Percentiles rank a stretch among this genome's conserved stretches.
Conservation (phyloP, 2,113 vertebrate species). For the Pygoscelis antarcticus region DNA sequence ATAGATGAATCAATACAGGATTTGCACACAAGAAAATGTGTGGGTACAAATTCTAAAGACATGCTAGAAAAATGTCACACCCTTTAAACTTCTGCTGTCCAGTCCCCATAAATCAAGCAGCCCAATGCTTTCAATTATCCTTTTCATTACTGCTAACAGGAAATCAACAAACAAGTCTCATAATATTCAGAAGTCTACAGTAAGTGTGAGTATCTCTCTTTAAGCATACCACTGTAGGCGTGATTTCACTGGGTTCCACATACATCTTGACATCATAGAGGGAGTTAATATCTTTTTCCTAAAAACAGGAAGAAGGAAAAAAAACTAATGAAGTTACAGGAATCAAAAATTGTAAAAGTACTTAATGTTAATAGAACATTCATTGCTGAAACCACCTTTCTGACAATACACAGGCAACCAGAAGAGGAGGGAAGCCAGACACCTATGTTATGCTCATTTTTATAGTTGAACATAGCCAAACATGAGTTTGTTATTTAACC, state of each 20-base stretch:
- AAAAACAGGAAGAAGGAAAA: slow-evolving; percentile 7
- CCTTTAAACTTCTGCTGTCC: not conserved
- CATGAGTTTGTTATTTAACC: not conserved
- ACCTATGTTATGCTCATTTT: not conserved
- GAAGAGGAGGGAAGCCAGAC: not conserved
- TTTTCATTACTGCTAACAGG: not conserved
- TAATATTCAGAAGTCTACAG: not conserved
- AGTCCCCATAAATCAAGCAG: not conserved
- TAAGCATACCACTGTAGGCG: slow-evolving; percentile 81
- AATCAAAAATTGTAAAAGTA: not conserved
- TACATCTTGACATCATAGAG: slow-evolving; percentile 90
- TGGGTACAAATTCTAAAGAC: not conserved
- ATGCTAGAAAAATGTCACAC: not conserved
- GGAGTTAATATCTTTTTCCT: slow-evolving; percentile 86
- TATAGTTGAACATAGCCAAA: not conserved
- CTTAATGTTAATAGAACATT: not conserved
- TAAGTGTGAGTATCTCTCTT: not conserved
- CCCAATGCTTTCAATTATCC: not conserved
- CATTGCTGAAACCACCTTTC: not conserved
- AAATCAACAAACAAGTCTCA: not conserved
- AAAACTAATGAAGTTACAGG: not conserved
- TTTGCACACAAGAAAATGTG: not conserved
- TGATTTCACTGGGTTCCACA: slow-evolving; percentile 93
- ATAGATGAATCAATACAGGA: not conserved
- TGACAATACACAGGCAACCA: not conserved